Evolutionary conservation across 2,113 vertebrate species (phyloP).

Genomic region (Morone saxatilis): DNA sequence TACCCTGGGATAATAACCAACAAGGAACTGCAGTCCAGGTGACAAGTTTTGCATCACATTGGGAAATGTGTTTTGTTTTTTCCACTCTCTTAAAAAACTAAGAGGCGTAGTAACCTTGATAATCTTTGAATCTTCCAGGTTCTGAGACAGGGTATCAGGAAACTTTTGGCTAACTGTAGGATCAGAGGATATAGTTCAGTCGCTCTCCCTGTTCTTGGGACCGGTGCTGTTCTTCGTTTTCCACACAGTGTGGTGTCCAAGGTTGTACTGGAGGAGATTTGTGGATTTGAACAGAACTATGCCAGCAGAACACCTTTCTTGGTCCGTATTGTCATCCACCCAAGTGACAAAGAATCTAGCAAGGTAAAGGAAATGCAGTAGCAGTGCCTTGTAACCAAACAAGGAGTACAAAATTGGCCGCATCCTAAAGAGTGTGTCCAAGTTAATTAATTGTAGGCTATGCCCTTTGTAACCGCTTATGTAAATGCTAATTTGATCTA

Average conservation of each 20-base stretch:
- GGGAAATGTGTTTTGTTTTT: neutral
- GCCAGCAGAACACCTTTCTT: constrained; percentile 18
- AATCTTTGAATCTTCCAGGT: constrained; percentile 44
- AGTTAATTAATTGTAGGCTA: neutral
- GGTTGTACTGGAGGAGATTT: constrained; percentile 68
- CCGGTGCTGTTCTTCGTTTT: constrained; percentile 61
- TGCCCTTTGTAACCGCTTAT: neutral
- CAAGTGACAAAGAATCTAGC: constrained; percentile 59
- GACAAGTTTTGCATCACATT: neutral
- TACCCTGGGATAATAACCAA: constrained; percentile 58
- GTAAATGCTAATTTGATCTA: neutral
- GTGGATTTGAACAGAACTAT: constrained; percentile 39
- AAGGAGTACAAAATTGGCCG: neutral
- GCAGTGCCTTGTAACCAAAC: neutral
- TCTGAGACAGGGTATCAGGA: constrained; percentile 54
- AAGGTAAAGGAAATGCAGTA: constrained; percentile 54
- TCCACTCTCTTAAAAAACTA: neutral
- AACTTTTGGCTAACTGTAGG: constrained; percentile 54
- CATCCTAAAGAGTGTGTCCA: neutral
- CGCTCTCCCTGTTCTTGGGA: constrained; percentile 72
- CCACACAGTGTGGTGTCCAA: constrained; percentile 55
- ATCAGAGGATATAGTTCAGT: constrained; percentile 58
- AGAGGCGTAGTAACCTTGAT: neutral
- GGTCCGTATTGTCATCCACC: constrained; percentile 68
- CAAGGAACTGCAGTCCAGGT: constrained; percentile 66